Evolutionary conservation across 2,888 invertebrate species (phyloP).

Genomic region (Enoplolaimus lenunculus): DNA sequence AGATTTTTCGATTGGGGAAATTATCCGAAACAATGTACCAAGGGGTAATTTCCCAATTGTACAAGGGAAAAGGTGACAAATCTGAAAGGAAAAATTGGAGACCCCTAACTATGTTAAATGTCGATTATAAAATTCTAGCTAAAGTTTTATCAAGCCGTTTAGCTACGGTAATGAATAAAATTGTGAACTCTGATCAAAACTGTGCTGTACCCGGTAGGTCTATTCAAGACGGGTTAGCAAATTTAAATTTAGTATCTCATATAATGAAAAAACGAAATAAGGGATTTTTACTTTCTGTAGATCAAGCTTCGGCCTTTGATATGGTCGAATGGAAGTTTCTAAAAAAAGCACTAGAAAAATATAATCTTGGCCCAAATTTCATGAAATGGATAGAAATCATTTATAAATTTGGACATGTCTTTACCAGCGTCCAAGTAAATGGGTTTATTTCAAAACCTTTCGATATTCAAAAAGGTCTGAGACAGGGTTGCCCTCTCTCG

Average conservation of each 20-base stretch:
- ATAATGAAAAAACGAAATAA: not conserved
- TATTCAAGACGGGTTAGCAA: not conserved
- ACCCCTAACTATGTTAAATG: not conserved
- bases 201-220: not conserved
- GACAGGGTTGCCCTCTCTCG: conserved; percentile 14
- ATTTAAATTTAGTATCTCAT: not conserved
- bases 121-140: conserved; percentile 13
- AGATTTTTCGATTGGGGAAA: not conserved
- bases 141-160: not conserved
- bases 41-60: not conserved
- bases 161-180: not conserved
- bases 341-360: not conserved
- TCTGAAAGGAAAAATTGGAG: not conserved
- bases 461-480: conserved; percentile 3
- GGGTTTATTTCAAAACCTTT: conserved; percentile 7
- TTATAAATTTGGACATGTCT: conserved; percentile 2
- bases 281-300: not conserved
- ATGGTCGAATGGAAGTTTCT: not conserved
- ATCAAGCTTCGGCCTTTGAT: conserved; percentile 7
- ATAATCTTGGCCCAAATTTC: conserved; percentile 1
- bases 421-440: not conserved
- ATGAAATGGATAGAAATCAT: conserved; percentile 1
- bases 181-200: conserved; percentile 7
- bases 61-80: conserved; percentile 12
- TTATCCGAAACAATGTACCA: not conserved